Base-by-base conservation (phyloP, 1,140 invertebrate genomes). In the Lepidostoma basale region DNA sequence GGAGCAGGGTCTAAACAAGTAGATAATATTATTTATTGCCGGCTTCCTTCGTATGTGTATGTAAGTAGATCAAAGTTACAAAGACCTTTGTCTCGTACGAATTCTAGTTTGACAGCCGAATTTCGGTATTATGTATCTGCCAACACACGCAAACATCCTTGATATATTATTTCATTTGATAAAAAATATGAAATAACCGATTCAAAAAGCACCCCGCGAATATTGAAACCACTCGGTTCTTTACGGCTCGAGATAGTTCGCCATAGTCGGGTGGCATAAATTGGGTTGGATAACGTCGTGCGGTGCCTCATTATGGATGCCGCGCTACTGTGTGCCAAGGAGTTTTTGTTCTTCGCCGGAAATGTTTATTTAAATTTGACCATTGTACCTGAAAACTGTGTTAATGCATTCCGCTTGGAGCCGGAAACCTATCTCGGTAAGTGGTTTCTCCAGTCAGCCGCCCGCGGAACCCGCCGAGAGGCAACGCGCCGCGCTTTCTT, bases 321-420 rank as follows among this genome's bases (percentile, higher is more conserved):
- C 39, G 58, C 22, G 10, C 14, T 59, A 22, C 39, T 62, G 20
- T 62, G 36, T 62, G 58, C 58, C 58, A 62, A 62, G 58, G 22
- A 42, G 39, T 42, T 62, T 62, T 62, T 62, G 58, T 44, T 44
- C 36, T 44, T 44, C 22, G 23, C 12, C 26, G 10, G 40, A 62
- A 44, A 28, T 26, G 30, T 62, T 42, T 62, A 62, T 62, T 62
- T 44, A 44, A 62, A 62, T 62, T 62, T 62, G 58, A 25, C 36
- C 23, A 44, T 44, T 39, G 5, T 62, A 42, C 40, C 58, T 62
- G 20, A 44, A 44, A 62, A 62, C 39, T 44, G 58, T 62, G 58
- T 44, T 62, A 62, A 62, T 62, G 58, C 58, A 58, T 58, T 58
- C 54, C 28, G 54, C 20, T 39, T 22, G 33, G 18, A 36, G 54